Evolutionary conservation across 2,113 vertebrate species (phyloP).

Genomic region (Tor tambroides): DNA sequence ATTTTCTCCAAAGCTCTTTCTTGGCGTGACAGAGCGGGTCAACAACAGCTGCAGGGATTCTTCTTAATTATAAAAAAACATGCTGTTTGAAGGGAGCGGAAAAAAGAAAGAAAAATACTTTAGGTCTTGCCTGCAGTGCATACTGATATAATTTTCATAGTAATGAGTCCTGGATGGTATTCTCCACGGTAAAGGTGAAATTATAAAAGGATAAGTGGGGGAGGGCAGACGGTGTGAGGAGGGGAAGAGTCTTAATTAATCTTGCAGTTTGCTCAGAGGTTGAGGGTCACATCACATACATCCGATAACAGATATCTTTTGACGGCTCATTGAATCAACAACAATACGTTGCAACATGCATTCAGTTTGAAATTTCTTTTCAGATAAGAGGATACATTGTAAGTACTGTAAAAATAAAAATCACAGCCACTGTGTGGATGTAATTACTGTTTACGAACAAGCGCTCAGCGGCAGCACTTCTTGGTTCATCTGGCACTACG

Average conservation of each 20-base stretch:
- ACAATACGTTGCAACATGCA: not conserved
- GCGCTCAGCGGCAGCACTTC: not conserved
- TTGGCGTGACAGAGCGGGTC: constrained; percentile 60
- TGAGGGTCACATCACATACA: constrained; percentile 26
- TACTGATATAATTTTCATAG: constrained; percentile 53
- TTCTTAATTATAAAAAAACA: constrained; percentile 64
- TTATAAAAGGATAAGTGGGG: constrained; percentile 46
- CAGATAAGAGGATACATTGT: not conserved
- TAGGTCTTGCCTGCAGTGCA: constrained; percentile 47
- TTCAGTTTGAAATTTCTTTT: not conserved
- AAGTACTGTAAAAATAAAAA: not conserved
- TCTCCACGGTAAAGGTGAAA: constrained; percentile 42
- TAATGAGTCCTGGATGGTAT: constrained; percentile 47
- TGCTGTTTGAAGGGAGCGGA: constrained; percentile 51
- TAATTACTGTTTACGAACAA: not conserved
- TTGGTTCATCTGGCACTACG: not conserved
- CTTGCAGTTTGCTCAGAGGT: constrained; percentile 24
- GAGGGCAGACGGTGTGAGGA: not conserved
- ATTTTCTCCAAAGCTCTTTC: constrained; percentile 57
- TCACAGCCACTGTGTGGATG: not conserved
- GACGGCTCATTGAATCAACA: not conserved
- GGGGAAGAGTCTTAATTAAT: constrained; percentile 41
- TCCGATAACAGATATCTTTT: constrained; percentile 4
- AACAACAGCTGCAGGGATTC: constrained; percentile 59
- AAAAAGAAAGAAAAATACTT: constrained; percentile 36